Evolutionary conservation across 2,888 invertebrate genomes (phyloP).

Genomic region (Drosophila antonietae): DNA sequence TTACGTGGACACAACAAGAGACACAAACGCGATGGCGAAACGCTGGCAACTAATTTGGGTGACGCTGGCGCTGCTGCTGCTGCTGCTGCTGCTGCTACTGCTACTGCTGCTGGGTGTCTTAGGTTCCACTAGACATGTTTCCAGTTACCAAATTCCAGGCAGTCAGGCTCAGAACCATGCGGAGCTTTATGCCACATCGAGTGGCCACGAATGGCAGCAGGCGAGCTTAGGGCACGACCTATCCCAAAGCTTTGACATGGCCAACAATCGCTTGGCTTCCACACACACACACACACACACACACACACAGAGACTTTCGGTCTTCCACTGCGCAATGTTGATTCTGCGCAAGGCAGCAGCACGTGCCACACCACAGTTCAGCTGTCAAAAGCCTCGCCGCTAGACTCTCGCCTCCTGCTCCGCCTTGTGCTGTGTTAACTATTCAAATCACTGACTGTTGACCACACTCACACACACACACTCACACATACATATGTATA

Average conservation of each 20-base stretch:
- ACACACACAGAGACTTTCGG: conserved; percentile 4
- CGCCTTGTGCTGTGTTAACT: conserved; percentile 31
- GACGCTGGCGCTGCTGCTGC: conserved; percentile 44
- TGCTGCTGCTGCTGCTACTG: conserved; percentile 20
- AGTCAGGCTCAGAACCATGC: conserved; percentile 34
- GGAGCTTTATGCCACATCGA: conserved; percentile 24
- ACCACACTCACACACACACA: conserved; percentile 34
- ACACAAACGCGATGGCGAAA: conserved; percentile 76
- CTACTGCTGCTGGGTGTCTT: conserved; percentile 38
- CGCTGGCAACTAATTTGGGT: conserved; percentile 78
- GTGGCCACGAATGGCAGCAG: conserved; percentile 4
- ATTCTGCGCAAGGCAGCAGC: conserved; percentile 62
- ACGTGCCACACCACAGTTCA: conserved; percentile 71
- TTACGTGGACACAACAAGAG: conserved; percentile 40
- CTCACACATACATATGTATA: neutral
- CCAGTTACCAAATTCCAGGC: conserved; percentile 38
- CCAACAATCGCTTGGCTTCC: conserved; percentile 34
- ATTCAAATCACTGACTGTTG: conserved; percentile 71
- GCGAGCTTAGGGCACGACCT: conserved; percentile 53
- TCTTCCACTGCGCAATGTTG: conserved; percentile 74
- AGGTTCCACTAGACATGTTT: conserved; percentile 41
- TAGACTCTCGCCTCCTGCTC: neutral
- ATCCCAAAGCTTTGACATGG: conserved; percentile 59
- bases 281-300: conserved; percentile 30
- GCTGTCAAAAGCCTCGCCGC: conserved; percentile 39